Evolutionary conservation across 2,113 vertebrate species (phyloP).

Genomic region (Ibidorhyncha struthersii): DNA sequence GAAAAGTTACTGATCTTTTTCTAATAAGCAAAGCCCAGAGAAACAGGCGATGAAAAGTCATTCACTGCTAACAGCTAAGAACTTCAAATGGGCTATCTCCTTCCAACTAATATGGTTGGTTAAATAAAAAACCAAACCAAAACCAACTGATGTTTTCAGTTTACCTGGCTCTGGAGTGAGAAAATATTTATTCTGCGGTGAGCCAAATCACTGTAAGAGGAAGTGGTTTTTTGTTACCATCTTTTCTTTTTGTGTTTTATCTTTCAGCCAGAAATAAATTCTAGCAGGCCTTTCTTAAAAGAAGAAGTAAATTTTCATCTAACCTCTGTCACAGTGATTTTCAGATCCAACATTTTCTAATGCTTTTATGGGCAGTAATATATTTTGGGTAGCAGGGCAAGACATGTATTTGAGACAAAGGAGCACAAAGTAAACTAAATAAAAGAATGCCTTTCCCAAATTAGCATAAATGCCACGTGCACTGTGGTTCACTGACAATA

Average conservation of each 20-base stretch:
- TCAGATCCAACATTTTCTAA: background rate
- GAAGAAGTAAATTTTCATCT: background rate
- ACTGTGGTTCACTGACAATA: background rate
- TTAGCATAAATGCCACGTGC: fast-evolving
- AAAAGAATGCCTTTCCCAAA: background rate
- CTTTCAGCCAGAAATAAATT: constrained; percentile 12
- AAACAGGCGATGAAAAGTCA: background rate
- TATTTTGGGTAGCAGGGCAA: background rate
- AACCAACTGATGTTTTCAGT: background rate
- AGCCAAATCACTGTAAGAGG: background rate
- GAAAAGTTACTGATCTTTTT: background rate
- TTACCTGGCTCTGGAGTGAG: background rate
- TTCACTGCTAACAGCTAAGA: background rate
- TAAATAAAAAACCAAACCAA: background rate
- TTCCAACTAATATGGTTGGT: background rate
- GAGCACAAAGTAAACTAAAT: background rate
- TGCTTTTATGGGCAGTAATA: background rate
- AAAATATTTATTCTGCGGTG: background rate
- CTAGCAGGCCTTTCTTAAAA: background rate
- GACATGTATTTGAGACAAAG: background rate
- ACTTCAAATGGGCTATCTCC: background rate
- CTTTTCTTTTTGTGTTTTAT: constrained; percentile 14
- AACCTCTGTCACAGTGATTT: background rate
- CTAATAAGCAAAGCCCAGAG: background rate
- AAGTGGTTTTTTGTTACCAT: background rate